Evolutionary conservation across 1,140 invertebrate species (phyloP), one percentile per base, ranked within the genome.

Genomic region (Drosophila funebris): DNA sequence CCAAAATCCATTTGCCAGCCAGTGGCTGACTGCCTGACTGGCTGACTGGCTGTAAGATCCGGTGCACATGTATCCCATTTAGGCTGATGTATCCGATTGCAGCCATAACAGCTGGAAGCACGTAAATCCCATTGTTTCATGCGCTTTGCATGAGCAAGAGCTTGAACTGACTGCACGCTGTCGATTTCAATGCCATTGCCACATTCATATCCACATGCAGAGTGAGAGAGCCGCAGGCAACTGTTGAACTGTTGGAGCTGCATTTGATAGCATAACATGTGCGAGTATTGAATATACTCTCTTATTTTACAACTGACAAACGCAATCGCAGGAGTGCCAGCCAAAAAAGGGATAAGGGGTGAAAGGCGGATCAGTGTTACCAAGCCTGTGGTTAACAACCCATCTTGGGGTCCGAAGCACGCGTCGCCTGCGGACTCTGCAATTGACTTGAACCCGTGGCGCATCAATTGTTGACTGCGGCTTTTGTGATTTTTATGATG

Each of bases 101-200:
- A 85, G 74, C 77, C 77, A 85, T 85, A 85, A 85, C 81, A 81
- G 74, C 77, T 81, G 81, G 73, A 75, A 85, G 77, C 82, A 85
- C 82, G 77, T 85, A 85, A 85, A 75, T 85, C 82, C 84, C 77
- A 85, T 85, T 85, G 81, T 85, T 85, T 85, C 73, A 80, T 80
- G 76, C 69, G 81, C 84, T 84, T 84, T 84, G 81, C 81, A 85
- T 83, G 79, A 73, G 79, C n/a, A 18, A 33, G 52, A 64, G 67
- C 76, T 84, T 71, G 60, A 67, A 84, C 73, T 79, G 72, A 57
- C 79, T 71, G 54, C 22, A 29, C 41, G 61, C 62, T 70, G 84
- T 87, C 81, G 81, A 85, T 81, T 81, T 85, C 82, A 85, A 85
- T 80, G 66, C 70, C 74, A 79, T 14, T 53, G 50, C 50, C 66